Conservation (phyloP, 37 sponge, comb jelly and placozoan species). For the Cladorhizidae sp. region DNA sequence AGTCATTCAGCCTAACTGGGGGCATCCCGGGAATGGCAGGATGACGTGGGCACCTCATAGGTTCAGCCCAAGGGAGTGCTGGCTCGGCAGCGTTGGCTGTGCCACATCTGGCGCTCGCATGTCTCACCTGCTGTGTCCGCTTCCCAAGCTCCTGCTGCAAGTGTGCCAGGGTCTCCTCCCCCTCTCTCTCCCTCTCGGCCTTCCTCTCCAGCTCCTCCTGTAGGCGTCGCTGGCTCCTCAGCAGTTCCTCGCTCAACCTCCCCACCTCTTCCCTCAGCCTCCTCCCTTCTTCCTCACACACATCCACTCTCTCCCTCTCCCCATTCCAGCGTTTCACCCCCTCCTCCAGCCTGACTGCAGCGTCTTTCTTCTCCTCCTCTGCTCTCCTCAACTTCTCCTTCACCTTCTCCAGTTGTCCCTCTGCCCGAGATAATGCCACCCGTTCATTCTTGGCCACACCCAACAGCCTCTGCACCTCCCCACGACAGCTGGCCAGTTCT, state of each 20-base stretch:
- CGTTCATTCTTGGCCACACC: constrained; percentile 6
- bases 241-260: constrained; percentile 16
- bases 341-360: background rate
- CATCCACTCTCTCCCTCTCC: constrained; percentile 10
- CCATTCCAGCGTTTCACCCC: background rate
- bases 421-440: background rate
- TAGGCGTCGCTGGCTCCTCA: constrained; percentile 5
- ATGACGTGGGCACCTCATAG: no score
- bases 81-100: no score
- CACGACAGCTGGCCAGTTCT: constrained; percentile 6
- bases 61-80: no score
- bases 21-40: no score
- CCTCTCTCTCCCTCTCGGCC: constrained; percentile 35
- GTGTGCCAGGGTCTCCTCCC: constrained; percentile 21
- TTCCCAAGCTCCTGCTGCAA: constrained; percentile 64
- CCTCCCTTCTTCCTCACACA: background rate
- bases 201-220: constrained; percentile 25
- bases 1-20: no score
- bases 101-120: background rate
- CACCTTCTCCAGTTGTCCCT: constrained; percentile 36
- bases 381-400: constrained; percentile 11
- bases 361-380: background rate
- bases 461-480: constrained; percentile 8
- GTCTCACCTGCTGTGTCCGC: constrained; percentile 63
- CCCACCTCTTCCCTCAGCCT: constrained; percentile 34